A percentile compares a stretch with the other conserved stretches of the same genome.
These are phyloP conservation scores for Papilio glaucus DNA, from an alignment of 1,140 invertebrate genomes.

Conservation along the genomic window DNA sequence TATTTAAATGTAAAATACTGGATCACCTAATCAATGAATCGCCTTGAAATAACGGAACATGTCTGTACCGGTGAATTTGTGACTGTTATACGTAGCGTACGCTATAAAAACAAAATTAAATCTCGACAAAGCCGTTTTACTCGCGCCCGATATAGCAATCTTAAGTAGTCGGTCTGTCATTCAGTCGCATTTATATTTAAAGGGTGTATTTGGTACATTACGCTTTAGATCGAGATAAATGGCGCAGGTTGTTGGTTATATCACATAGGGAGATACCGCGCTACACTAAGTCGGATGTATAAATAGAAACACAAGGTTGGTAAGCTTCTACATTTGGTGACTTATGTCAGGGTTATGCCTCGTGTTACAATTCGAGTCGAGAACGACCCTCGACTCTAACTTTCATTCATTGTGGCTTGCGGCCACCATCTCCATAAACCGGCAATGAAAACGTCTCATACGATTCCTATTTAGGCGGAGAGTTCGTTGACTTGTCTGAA, in stretches of 20 bases:
- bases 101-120: conserved; percentile 23
- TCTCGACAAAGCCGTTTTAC: conserved; percentile 36
- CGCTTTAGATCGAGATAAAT: conserved; percentile 54
- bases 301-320: conserved; percentile 77
- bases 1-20: conserved; percentile 30
- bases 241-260: conserved; percentile 53
- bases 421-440: conserved; percentile 47
- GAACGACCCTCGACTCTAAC: conserved; percentile 48
- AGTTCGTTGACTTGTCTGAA: conserved; percentile 65
- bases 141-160: conserved; percentile 47
- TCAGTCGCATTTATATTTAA: conserved; percentile 45
- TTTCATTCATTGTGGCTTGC: conserved; percentile 60
- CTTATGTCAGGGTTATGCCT: conserved; percentile 78
- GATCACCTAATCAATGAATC: conserved; percentile 29
- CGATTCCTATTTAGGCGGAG: conserved; percentile 46
- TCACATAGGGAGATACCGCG: conserved; percentile 53
- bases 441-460: conserved; percentile 47
- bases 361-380: conserved; percentile 49
- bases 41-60: conserved; percentile 32
- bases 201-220: conserved; percentile 46
- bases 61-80: conserved; percentile 15
- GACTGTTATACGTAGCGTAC: conserved; percentile 9
- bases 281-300: conserved; percentile 60
- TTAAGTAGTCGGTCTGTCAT: conserved; percentile 35
- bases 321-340: conserved; percentile 79